Evolutionary conservation across 2,888 invertebrate species (phyloP), one percentile per base, ranked within the genome.

Genomic region (Bugulina stolonifera): DNA sequence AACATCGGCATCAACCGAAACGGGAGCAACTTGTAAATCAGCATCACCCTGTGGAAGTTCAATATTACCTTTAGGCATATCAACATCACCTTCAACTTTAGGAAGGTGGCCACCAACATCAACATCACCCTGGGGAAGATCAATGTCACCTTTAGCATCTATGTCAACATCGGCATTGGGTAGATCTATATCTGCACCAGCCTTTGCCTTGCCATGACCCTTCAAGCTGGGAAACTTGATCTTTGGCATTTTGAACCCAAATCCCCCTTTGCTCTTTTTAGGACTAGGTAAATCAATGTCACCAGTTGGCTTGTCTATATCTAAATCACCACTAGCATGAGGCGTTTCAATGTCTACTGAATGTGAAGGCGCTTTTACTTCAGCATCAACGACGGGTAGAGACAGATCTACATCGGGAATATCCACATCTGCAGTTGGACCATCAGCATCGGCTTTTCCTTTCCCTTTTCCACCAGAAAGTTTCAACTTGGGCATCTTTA

Each of bases 1-100:
- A 2, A 52, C 10, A 5, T 35, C 22, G 1, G 54, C 25, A 25
- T 71, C 54, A 25, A n/a, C 34, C 23, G 57, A n/a, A n/a, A n/a
- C n/a, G n/a, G n/a, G n/a, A n/a, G n/a, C n/a, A n/a, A n/a, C n/a
- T n/a, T n/a, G n/a, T n/a, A n/a, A n/a, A n/a, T n/a, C n/a, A n/a
- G n/a, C n/a, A 34, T 72, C 72, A n/a, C 23, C 58, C 5, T 72
- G 58, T 72, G 72, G 72, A 23, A 27, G 27, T 5, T 52, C 23
- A 18, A 72, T 34, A 57, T 72, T 58, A 35, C 58, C 72, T 64
- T 72, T 54, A 2, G 71, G 71, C 1, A 25, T 54, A 71, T 54
- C 55, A 1, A 55, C 25, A 5, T 35, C 22, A 1, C 23, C 5
- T 22, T 71, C 54, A 29, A n/a, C 29, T 23, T 25, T 27, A 27